A percentile compares a stretch with the other conserved stretches of the same genome.
Conservation (phyloP, 23 tunicate genomes). For the Ascidia mentula region DNA sequence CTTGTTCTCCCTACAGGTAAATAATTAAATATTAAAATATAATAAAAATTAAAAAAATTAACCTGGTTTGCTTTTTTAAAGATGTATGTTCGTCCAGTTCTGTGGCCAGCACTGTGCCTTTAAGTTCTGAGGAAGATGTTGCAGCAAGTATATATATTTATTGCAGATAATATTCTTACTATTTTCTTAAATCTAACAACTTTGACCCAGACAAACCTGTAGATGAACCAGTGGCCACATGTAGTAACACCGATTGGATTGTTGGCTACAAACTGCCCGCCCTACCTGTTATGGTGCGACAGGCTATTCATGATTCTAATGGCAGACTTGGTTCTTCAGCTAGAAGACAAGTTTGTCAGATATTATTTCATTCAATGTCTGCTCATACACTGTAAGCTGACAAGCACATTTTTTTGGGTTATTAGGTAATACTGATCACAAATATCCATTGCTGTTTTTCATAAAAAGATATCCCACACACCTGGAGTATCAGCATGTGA, state of each 20-base stretch:
- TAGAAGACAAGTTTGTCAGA: conserved; percentile 9
- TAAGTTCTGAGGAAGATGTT: conserved; percentile 16
- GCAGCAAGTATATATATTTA: background rate
- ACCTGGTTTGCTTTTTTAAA: background rate
- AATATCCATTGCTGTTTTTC: background rate
- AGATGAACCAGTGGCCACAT: conserved; percentile 13
- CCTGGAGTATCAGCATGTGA: conserved; percentile 4
- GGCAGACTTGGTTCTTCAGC: background rate
- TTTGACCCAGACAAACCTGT: conserved; percentile 8
- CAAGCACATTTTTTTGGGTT: conserved; percentile 2
- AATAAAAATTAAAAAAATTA: background rate
- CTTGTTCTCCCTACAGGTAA: background rate
- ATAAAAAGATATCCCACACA: background rate
- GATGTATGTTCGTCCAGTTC: conserved; percentile 5
- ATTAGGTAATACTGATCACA: background rate
- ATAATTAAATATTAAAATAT: background rate
- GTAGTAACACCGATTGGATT: conserved; percentile 17
- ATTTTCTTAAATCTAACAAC: conserved; percentile 6
- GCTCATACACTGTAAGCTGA: conserved; percentile 7
- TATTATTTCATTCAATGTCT: conserved; percentile 3
- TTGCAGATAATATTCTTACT: too few relatives aligned
- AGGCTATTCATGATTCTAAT: background rate
- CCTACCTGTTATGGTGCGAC: conserved; percentile 2
- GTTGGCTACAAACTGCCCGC: conserved; percentile 14
- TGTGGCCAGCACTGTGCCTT: conserved; percentile 2